These are phyloP conservation scores for Halisarca cf. caerulea DNA, from an alignment of 37 sponge, comb jelly and placozoan genomes.

Conservation along the genomic window DNA sequence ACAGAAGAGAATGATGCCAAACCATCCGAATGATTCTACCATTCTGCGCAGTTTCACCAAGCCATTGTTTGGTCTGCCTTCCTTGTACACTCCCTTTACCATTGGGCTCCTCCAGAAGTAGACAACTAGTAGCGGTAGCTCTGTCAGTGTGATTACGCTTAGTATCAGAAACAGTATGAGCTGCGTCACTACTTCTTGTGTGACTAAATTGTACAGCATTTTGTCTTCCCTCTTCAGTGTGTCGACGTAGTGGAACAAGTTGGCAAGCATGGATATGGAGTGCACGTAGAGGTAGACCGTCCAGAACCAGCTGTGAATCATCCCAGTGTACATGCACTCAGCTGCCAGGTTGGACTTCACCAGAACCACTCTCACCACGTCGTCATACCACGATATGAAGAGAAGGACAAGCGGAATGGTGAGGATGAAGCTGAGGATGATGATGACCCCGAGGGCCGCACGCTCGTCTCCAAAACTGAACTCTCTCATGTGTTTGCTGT, in stretches of 20 bases:
- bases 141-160: background rate
- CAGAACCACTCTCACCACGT: background rate
- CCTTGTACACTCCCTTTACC: background rate
- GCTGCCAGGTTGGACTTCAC: slow-evolving; percentile 11
- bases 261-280: background rate
- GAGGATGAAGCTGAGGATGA: background rate
- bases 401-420: background rate
- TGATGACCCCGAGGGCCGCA: too few species aligned
- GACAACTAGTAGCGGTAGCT: background rate
- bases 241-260: background rate
- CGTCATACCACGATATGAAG: background rate
- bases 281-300: background rate
- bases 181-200: background rate
- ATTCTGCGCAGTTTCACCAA: background rate
- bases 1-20: background rate
- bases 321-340: background rate
- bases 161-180: background rate
- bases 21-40: slow-evolving; percentile 5
- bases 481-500: background rate
- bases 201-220: background rate
- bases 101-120: slow-evolving; percentile 1
- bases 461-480: background rate
- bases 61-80: too few species aligned
- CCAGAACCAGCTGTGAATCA: slow-evolving; percentile 4
- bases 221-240: background rate